These are phyloP conservation scores for Pelmatolapia mariae DNA, from an alignment of 2,113 vertebrate genomes.

Conservation along the genomic window DNA sequence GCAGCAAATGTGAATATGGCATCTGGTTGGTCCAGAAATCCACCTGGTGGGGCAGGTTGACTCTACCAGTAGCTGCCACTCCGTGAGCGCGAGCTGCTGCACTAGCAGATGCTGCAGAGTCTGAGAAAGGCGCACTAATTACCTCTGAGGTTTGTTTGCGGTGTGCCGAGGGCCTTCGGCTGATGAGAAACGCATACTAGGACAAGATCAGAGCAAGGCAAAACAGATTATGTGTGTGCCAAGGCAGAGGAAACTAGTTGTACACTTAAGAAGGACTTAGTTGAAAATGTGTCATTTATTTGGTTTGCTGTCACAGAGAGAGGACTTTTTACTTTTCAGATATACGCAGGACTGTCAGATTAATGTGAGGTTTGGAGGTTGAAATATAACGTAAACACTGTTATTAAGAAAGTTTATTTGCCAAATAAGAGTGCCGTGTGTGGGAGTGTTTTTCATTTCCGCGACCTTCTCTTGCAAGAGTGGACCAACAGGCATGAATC, in stretches of 20 bases:
- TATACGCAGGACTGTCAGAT: background rate
- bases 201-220: conserved; percentile 48
- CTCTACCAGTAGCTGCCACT: background rate
- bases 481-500: background rate
- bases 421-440: background rate
- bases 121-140: conserved; percentile 41
- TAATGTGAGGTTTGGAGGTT: background rate
- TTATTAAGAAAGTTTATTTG: background rate
- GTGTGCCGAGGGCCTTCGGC: background rate
- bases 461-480: background rate
- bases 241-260: background rate
- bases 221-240: conserved; percentile 3
- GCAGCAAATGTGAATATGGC: background rate
- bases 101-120: conserved; percentile 47
- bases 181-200: conserved; percentile 29
- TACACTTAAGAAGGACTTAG: background rate
- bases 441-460: background rate
- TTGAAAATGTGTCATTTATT: background rate
- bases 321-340: background rate
- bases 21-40: conserved; percentile 17
- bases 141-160: conserved; percentile 54
- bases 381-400: background rate
- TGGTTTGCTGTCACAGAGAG: background rate
- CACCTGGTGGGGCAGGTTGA: conserved; percentile 45
- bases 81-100: background rate